Conservation (phyloP, 1,140 invertebrate genomes). For the Dendrolimus punctatus region DNA sequence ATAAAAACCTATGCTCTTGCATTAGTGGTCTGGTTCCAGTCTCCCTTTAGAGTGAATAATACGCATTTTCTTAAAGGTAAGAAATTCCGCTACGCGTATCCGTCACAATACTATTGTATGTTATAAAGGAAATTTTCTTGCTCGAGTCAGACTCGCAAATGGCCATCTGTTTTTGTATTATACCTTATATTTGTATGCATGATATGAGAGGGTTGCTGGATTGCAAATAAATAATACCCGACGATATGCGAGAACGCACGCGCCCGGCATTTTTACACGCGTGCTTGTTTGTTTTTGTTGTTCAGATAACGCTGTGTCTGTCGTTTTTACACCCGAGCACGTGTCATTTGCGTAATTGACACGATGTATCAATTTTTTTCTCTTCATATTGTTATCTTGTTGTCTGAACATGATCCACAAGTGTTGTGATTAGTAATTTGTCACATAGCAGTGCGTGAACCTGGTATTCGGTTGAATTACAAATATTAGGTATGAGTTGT, state of each 20-base stretch:
- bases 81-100: no score
- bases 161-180: conserved; percentile 6
- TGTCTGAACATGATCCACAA: conserved; percentile 12
- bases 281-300: conserved; percentile 13
- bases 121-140: no score
- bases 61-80: no score
- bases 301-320: conserved; percentile 16
- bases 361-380: conserved; percentile 25
- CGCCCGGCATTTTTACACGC: conserved; percentile 15
- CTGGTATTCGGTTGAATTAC: no score
- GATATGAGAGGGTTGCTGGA: conserved; percentile 17
- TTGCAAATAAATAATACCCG: conserved; percentile 25
- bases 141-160: no score
- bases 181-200: conserved; percentile 18
- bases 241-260: conserved; percentile 13
- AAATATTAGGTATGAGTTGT: no score
- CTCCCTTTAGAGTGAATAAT: no score
- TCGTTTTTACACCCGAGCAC: conserved; percentile 10
- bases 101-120: no score
- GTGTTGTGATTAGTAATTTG: conserved; percentile 28
- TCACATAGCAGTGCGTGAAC: conserved; percentile 2
- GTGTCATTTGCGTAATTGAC: conserved; percentile 27
- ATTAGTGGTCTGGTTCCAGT: no score
- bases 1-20: no score
- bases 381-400: conserved; percentile 3